Percentiles rank a stretch among this genome's conserved stretches.
Evolutionary conservation across 2,113 vertebrate genomes (phyloP).

Genomic region (Nanorana parkeri): DNA sequence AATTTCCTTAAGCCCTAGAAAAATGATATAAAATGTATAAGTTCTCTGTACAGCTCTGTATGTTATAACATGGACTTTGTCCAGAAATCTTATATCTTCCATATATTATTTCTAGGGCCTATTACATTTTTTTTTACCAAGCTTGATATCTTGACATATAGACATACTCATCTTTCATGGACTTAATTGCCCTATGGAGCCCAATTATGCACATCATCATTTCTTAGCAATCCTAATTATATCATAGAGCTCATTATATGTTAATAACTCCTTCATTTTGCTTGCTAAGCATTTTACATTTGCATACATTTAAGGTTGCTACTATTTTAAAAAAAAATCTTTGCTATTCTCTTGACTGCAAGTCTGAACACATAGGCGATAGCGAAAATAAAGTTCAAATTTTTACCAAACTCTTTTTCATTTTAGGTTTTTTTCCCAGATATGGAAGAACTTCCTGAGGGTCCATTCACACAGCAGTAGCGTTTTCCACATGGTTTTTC

Average conservation of each 20-base stretch:
- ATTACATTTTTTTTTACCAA: constrained; percentile 17
- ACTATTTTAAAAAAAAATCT: constrained; percentile 10
- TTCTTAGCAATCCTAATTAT: constrained; percentile 44
- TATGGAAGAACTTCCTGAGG: no score
- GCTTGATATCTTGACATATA: constrained; percentile 35
- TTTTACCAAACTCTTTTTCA: no score
- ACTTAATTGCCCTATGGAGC: constrained; percentile 41
- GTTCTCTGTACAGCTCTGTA: no score
- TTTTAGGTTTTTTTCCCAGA: no score
- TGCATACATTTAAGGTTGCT: constrained; percentile 39
- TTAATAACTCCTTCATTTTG: constrained; percentile 40
- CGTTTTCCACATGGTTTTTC: no score
- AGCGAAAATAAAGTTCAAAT: no score
- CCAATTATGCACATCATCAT: constrained; percentile 39
- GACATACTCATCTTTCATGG: constrained; percentile 30
- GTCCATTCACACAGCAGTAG: no score
- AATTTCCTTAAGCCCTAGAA: no score
- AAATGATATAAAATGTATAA: no score
- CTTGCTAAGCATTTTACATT: constrained; percentile 35
- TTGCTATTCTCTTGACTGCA: not conserved
- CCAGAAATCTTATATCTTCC: no score
- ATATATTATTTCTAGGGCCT: constrained; percentile 5
- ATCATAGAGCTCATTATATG: constrained; percentile 39
- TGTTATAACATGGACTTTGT: no score
- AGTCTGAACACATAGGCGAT: not conserved